Evolutionary conservation across 2,113 vertebrate species (phyloP).

Genomic region (Saguinus imperator): DNA sequence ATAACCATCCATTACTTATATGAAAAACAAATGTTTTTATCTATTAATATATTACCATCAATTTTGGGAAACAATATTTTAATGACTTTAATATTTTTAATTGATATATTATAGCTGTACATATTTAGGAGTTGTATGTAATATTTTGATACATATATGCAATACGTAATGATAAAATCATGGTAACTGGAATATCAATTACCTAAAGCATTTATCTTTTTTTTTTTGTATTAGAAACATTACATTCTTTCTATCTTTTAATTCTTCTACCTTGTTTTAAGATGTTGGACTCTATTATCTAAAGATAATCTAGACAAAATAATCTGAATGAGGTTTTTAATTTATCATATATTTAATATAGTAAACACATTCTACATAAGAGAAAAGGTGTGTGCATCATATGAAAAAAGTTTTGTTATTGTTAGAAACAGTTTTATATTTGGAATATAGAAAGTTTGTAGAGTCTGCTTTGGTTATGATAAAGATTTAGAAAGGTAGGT

Average conservation of each 20-base stretch:
- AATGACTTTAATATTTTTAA: background rate
- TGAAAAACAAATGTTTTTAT: background rate
- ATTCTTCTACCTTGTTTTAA: conserved; percentile 21
- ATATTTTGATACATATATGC: background rate
- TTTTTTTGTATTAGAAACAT: background rate
- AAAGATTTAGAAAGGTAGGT: background rate
- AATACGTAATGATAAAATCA: background rate
- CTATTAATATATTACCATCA: background rate
- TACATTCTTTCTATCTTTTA: background rate
- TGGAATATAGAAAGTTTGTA: background rate
- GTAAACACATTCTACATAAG: background rate
- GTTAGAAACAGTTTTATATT: background rate
- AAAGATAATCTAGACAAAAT: background rate
- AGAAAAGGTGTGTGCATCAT: background rate
- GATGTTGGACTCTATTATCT: background rate
- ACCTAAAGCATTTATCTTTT: background rate
- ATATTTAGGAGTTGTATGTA: background rate
- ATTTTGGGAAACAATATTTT: background rate
- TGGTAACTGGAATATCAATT: background rate
- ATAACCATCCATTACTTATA: background rate
- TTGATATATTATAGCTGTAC: background rate
- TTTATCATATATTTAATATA: background rate
- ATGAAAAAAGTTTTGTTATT: background rate
- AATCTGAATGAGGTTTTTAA: background rate
- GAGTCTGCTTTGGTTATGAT: background rate